phyloP scores from a whole-genome alignment of 2,113 vertebrate genomes.

The Todiramphus chloris region DNA sequence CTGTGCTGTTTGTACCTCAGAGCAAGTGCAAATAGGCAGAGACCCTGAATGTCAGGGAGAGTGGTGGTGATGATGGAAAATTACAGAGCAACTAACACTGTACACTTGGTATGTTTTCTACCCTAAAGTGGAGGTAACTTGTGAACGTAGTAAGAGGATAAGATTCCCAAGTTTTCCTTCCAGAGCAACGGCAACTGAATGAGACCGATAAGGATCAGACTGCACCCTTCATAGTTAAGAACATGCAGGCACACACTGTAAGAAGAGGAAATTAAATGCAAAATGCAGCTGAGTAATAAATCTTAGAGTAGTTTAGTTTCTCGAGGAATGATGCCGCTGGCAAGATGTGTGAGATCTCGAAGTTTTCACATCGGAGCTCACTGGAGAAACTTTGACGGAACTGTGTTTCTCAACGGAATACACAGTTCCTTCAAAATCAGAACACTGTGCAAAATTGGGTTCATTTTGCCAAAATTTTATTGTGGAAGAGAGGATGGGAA shows the following conservation, averaged over 20 bases:
- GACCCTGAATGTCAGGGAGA: background rate
- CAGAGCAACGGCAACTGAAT: background rate
- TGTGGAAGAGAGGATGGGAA: constrained; percentile 9
- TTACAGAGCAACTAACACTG: background rate
- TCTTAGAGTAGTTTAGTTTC: constrained; percentile 46
- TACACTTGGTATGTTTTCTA: background rate
- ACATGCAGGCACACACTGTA: constrained; percentile 33
- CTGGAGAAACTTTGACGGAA: constrained; percentile 8
- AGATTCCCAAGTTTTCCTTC: background rate
- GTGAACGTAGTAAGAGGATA: background rate
- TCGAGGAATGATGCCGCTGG: constrained; percentile 65
- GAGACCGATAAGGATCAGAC: constrained; percentile 48
- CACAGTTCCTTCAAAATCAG: background rate
- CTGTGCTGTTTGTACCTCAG: constrained; percentile 26
- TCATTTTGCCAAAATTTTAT: constrained; percentile 28
- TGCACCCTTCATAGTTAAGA: constrained; percentile 46
- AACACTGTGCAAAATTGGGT: background rate
- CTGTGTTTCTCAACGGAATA: background rate
- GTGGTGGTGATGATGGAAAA: constrained; percentile 11
- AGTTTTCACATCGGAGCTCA: constrained; percentile 29
- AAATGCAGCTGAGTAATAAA: constrained; percentile 62
- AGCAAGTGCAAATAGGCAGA: constrained; percentile 2
- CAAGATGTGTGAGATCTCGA: constrained; percentile 31
- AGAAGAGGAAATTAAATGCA: constrained; percentile 65
- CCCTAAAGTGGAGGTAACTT: background rate